phyloP scores from a whole-genome alignment of 2,797 vertebrate genomes.

The Enteromius anoplus region DNA sequence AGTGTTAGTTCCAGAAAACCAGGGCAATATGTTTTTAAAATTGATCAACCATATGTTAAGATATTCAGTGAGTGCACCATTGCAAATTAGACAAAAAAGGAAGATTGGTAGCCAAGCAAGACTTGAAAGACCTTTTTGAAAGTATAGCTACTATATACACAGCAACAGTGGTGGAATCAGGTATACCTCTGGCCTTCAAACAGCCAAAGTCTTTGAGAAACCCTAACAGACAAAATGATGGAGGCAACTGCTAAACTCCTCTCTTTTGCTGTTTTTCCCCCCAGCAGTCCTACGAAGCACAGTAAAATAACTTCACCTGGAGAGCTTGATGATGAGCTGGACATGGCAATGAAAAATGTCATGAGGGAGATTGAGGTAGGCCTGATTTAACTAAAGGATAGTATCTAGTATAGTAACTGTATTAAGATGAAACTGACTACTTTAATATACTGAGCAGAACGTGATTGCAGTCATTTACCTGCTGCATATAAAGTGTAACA shows the following conservation, averaged over 20 bases:
- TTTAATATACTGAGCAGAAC: not conserved
- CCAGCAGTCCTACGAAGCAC: too few species aligned
- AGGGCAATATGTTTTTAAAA: not conserved
- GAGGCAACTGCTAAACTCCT: not conserved
- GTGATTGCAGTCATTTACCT: too few species aligned
- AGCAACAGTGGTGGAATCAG: not conserved
- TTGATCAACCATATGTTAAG: conserved; percentile 65
- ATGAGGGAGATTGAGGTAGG: not conserved
- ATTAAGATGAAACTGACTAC: too few species aligned
- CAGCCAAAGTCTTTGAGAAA: not conserved
- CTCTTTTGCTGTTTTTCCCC: not conserved
- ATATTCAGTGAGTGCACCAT: conserved; percentile 12
- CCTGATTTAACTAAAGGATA: not conserved
- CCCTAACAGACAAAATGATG: conserved; percentile 6
- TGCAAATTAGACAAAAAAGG: conserved; percentile 10
- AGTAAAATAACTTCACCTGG: accelerated
- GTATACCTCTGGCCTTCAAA: not conserved
- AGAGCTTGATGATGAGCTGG: not conserved
- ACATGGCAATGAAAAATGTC: accelerated
- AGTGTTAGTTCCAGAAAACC: conserved; percentile 66
- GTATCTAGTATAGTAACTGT: too few species aligned
- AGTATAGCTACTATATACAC: not conserved
- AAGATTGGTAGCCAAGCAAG: not conserved
- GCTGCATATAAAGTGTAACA: too few species aligned
- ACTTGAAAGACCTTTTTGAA: not conserved